A percentile compares a stretch with the other conserved stretches of the same genome.
Conservation (phyloP, 2,888 invertebrate genomes). For the Mimumesa dahlbomi region DNA sequence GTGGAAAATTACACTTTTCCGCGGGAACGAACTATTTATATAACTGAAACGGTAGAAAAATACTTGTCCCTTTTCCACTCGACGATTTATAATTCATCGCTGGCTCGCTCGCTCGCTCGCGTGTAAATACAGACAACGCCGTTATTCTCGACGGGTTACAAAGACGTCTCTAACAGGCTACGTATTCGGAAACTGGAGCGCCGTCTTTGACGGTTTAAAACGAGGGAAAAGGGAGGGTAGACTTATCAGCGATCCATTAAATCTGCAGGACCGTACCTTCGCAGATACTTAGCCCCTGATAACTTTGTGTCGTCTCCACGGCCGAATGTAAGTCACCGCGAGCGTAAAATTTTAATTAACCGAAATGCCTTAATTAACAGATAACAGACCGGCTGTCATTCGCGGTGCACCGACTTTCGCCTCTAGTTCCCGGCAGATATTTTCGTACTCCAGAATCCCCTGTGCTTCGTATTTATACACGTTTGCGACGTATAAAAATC, state of each 20-base stretch:
- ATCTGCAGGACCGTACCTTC: slow-evolving; percentile 22
- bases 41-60: too few species aligned
- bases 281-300: slow-evolving; percentile 40
- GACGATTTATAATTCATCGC: too few species aligned
- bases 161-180: not conserved
- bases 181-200: slow-evolving; percentile 9
- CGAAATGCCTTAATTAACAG: slow-evolving; percentile 68
- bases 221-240: too few species aligned
- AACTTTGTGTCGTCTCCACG: slow-evolving; percentile 29
- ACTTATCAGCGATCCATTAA: slow-evolving; percentile 46
- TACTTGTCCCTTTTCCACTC: too few species aligned
- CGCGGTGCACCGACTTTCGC: slow-evolving; percentile 22
- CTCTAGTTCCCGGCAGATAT: too few species aligned
- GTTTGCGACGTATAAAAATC: too few species aligned
- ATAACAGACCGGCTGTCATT: slow-evolving; percentile 61
- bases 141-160: not conserved
- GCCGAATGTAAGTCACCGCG: slow-evolving; percentile 39
- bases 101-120: too few species aligned
- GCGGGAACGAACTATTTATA: too few species aligned
- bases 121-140: not conserved
- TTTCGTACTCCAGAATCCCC: too few species aligned
- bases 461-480: too few species aligned
- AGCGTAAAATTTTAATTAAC: slow-evolving; percentile 71
- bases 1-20: too few species aligned
- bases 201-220: slow-evolving; percentile 20